phyloP scores from a whole-genome alignment of 1,140 invertebrate species.

The Panulirus ornatus region DNA sequence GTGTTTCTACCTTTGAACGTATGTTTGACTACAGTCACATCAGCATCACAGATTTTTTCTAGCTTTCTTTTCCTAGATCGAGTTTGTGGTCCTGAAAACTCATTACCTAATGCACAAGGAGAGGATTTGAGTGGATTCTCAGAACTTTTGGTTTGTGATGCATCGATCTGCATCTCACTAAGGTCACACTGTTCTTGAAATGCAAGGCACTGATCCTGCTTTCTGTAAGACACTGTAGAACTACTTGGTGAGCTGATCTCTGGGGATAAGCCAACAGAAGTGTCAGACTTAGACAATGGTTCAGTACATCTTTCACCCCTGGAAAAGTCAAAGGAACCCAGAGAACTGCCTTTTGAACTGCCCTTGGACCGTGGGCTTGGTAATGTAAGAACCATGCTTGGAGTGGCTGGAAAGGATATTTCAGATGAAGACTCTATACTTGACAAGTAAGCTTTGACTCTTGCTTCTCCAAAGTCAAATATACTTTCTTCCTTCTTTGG shows the following conservation, averaged over 20 bases:
- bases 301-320: constrained; percentile 52
- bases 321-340: constrained; percentile 63
- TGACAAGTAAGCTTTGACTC: constrained; percentile 80
- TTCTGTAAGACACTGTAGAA: constrained; percentile 62
- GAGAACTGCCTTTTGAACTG: constrained; percentile 48
- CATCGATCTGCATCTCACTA: constrained; percentile 41
- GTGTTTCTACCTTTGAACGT: constrained; percentile 68
- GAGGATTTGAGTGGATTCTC: constrained; percentile 53
- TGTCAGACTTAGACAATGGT: constrained; percentile 38
- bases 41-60: constrained; percentile 69
- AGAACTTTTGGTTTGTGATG: constrained; percentile 47
- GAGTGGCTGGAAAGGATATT: constrained; percentile 65
- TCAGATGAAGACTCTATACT: constrained; percentile 72
- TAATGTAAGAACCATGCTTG: constrained; percentile 68
- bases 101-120: constrained; percentile 20
- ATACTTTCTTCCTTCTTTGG: constrained; percentile 78
- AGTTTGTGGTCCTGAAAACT: constrained; percentile 68
- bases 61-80: constrained; percentile 73
- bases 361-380: constrained; percentile 59
- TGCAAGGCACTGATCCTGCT: constrained; percentile 67
- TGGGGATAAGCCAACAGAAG: constrained; percentile 30
- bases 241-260: constrained; percentile 53
- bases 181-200: constrained; percentile 57
- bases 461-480: constrained; percentile 81
- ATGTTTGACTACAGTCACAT: constrained; percentile 65